phyloP scores from a whole-genome alignment of 1,140 invertebrate species.

The Drosophila tani region DNA sequence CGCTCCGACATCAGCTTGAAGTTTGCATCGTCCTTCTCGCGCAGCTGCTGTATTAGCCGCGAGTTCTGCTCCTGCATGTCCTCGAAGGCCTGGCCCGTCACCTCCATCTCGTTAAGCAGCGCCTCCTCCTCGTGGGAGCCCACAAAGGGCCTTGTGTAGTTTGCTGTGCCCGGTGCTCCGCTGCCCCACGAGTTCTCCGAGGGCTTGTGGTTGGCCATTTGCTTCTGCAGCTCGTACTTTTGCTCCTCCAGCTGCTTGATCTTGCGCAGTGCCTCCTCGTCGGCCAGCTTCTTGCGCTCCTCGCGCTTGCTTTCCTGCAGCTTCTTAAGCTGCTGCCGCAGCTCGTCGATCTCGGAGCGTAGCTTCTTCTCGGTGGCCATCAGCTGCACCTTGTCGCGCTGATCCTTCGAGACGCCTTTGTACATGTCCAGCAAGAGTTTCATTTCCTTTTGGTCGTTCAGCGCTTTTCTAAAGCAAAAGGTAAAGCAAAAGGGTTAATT shows the following conservation, averaged over 20 bases:
- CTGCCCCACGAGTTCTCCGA: conserved; percentile 87
- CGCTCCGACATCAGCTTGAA: conserved; percentile 99
- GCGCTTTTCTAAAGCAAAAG: conserved; percentile 97
- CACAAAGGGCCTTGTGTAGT: conserved; percentile 87
- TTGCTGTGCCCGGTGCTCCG: conserved; percentile 52
- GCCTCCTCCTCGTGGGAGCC: conserved; percentile 96
- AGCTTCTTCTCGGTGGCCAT: conserved; percentile 98
- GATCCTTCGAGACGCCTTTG: conserved; percentile 98
- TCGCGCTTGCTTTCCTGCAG: conserved; percentile 96
- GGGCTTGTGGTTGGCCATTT: conserved; percentile 94
- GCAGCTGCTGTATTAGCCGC: conserved; percentile 96
- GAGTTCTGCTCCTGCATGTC: conserved; percentile 99
- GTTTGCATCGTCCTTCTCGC: conserved; percentile 99
- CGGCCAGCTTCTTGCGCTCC: conserved; percentile 95
- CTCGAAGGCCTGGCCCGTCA: conserved; percentile 99
- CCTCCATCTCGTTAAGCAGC: conserved; percentile 99
- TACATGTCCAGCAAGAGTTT: conserved; percentile 98
- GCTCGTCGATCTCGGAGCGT: conserved; percentile 94
- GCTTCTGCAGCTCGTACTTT: conserved; percentile 92
- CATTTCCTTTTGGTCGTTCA: conserved; percentile 96
- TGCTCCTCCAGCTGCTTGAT: conserved; percentile 98
- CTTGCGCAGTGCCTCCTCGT: conserved; percentile 97
- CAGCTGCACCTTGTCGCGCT: conserved; percentile 97
- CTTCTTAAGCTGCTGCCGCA: conserved; percentile 93
- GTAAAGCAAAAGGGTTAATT: conserved; percentile 5